Percentiles rank a stretch among this genome's conserved stretches.
phyloP scores from a whole-genome alignment of 2,113 vertebrate species.

The Felis chaus region DNA sequence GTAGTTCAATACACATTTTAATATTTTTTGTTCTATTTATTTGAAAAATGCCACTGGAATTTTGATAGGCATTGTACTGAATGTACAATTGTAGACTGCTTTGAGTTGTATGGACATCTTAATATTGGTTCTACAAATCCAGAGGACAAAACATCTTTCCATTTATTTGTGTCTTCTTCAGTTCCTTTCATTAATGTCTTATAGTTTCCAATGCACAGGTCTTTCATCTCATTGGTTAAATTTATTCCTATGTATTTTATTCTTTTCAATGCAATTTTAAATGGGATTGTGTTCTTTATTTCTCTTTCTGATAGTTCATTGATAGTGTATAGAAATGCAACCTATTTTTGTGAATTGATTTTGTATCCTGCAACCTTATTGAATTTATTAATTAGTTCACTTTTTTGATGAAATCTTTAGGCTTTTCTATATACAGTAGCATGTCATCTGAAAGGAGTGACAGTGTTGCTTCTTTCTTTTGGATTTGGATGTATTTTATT shows the following conservation, averaged over 20 bases:
- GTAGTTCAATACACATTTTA: background rate
- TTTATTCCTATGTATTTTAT: background rate
- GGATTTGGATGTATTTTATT: background rate
- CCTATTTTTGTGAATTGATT: background rate
- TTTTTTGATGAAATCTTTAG: background rate
- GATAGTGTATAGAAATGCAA: background rate
- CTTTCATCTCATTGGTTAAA: background rate
- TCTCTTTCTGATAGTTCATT: background rate
- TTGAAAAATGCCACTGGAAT: background rate
- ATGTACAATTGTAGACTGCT: background rate
- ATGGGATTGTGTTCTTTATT: background rate
- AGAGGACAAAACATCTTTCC: background rate
- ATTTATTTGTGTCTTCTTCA: background rate
- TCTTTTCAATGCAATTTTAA: background rate
- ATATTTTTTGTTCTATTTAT: background rate
- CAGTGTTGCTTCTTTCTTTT: background rate
- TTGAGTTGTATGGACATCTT: background rate
- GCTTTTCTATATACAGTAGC: background rate
- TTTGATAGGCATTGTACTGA: background rate
- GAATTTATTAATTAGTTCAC: background rate
- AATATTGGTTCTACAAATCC: background rate
- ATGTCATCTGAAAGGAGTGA: background rate
- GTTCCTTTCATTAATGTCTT: background rate
- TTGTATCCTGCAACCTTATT: background rate
- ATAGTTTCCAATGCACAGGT: background rate